Evolutionary conservation across 2,797 vertebrate genomes (phyloP).

Genomic region (Molossus alvarezi): DNA sequence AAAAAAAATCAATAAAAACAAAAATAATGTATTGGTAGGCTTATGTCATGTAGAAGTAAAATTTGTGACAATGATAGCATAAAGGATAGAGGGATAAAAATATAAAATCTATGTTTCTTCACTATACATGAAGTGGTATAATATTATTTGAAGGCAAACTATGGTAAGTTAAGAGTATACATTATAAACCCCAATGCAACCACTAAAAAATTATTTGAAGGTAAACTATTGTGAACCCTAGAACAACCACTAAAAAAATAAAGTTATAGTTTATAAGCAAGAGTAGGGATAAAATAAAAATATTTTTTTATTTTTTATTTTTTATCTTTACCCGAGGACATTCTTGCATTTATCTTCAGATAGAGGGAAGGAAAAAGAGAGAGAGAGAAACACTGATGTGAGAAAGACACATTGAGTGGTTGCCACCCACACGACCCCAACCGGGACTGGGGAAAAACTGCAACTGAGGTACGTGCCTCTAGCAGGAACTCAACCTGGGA

Average conservation of each 20-base stretch:
- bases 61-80: background rate
- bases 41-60: background rate
- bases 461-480: no score
- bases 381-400: no score
- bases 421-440: no score
- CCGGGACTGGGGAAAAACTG: no score
- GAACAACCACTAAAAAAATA: background rate
- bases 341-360: no score
- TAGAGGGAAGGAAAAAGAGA: no score
- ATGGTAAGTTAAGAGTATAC: background rate
- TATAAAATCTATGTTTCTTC: background rate
- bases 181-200: background rate
- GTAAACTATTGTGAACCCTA: background rate
- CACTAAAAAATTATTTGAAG: conserved; percentile 23
- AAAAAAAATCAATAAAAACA: background rate
- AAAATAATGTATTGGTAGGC: background rate
- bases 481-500: no score
- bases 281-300: background rate
- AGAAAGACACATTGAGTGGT: no score
- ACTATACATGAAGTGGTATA: background rate
- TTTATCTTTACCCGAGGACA: no score
- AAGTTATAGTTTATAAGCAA: background rate
- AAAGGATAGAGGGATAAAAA: background rate
- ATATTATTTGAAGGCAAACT: background rate
- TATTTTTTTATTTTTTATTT: no score